Conservation (phyloP, 2,113 vertebrate genomes). For the Procavia capensis region DNA sequence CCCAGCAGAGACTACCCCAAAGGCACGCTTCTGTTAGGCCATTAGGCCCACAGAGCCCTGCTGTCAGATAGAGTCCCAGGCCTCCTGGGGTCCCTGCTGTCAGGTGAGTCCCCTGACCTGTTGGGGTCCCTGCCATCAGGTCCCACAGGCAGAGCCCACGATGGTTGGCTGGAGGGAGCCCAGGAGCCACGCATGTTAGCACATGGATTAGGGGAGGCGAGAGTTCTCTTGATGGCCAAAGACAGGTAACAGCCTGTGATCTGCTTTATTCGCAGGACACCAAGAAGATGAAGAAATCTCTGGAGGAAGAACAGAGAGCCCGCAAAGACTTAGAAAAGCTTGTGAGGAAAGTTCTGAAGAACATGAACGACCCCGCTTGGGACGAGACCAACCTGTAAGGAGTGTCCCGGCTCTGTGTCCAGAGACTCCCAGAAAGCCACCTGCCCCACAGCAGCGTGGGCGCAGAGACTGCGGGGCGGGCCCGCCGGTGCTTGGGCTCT, state of each 20-base stretch:
- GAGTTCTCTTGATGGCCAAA: not conserved
- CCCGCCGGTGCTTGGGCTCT: constrained; percentile 81
- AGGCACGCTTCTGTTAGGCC: not conserved
- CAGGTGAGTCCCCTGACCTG: not conserved
- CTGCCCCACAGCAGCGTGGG: constrained; percentile 77
- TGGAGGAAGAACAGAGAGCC: constrained; percentile 97
- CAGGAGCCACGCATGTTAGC: not conserved
- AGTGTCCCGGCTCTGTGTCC: constrained; percentile 55
- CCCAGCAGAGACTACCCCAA: not conserved
- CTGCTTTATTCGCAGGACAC: constrained; percentile 90
- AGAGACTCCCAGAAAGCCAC: constrained; percentile 79
- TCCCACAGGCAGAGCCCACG: not conserved
- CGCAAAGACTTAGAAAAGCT: constrained; percentile 97
- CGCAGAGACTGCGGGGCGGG: constrained; percentile 81
- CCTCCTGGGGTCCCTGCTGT: not conserved
- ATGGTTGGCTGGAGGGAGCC: not conserved
- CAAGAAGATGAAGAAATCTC: constrained; percentile 97
- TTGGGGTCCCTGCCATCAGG: not conserved
- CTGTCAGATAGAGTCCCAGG: too few species aligned
- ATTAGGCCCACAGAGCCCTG: not conserved
- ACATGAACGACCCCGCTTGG: constrained; percentile 97
- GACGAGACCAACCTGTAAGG: constrained; percentile 98
- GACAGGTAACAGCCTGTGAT: not conserved
- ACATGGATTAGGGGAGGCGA: not conserved
- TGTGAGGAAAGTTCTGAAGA: constrained; percentile 95